Percentiles rank a stretch among this genome's conserved stretches.
Conservation (phyloP, 2,888 invertebrate genomes). For the Troglohyphantes excavatus region DNA sequence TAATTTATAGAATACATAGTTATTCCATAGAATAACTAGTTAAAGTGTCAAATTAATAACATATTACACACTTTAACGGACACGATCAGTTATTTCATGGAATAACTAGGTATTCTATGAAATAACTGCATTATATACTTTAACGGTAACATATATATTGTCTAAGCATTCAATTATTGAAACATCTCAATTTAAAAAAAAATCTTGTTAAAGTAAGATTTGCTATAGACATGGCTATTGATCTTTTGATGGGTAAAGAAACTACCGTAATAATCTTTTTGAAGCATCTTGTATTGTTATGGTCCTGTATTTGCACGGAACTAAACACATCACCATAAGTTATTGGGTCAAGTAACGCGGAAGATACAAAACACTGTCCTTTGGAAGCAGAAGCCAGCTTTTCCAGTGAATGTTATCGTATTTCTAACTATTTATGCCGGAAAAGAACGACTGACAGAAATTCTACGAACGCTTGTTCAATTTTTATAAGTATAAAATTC, state of each 20-base stretch:
- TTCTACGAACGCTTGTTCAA: neutral
- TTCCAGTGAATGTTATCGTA: slow-evolving; percentile 12
- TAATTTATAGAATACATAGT: no score
- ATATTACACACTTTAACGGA: slow-evolving; percentile 71
- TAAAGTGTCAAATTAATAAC: slow-evolving; percentile 68
- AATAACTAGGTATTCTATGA: slow-evolving; percentile 70
- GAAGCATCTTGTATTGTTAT: neutral
- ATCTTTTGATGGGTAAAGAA: no score
- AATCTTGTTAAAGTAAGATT: no score
- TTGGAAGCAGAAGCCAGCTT: neutral
- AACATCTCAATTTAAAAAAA: no score
- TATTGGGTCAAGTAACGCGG: slow-evolving; percentile 20
- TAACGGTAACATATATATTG: slow-evolving; percentile 75
- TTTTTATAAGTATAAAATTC: slow-evolving; percentile 24
- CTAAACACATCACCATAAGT: neutral
- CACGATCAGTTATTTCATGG: slow-evolving; percentile 71
- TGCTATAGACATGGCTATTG: no score
- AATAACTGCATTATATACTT: slow-evolving; percentile 74
- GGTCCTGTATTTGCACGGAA: neutral
- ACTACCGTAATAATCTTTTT: no score
- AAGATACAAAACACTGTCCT: neutral
- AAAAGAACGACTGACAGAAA: slow-evolving; percentile 4
- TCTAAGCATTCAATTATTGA: no score
- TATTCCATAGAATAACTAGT: no score
- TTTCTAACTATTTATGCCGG: neutral